These are phyloP conservation scores for Lomographa bimaculata DNA, from an alignment of 2,888 invertebrate genomes.

Conservation along the genomic window DNA sequence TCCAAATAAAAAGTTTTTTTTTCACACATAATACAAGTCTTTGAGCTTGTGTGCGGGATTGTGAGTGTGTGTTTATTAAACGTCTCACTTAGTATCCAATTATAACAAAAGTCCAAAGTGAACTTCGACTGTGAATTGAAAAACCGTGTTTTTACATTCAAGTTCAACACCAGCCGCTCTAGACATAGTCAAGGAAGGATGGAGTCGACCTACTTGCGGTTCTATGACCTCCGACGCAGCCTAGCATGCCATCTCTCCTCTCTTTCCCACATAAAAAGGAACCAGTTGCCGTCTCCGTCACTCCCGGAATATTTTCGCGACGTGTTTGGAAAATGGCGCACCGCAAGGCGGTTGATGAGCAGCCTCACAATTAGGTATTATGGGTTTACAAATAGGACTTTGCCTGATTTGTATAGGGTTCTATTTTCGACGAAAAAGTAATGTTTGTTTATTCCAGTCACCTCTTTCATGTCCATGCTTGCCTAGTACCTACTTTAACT, in stretches of 20 bases:
- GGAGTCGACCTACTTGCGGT: slow-evolving; percentile 81
- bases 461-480: no score
- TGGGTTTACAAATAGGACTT: slow-evolving; percentile 37
- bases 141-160: slow-evolving; percentile 79
- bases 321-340: slow-evolving; percentile 66
- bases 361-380: slow-evolving; percentile 61
- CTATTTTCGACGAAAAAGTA: background rate
- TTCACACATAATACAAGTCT: no score
- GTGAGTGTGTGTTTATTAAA: no score
- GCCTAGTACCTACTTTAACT: no score
- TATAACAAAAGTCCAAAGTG: slow-evolving; percentile 1
- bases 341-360: slow-evolving; percentile 52
- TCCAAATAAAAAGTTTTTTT: no score
- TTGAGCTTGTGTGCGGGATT: no score
- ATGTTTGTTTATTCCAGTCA: no score
- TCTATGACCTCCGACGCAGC: slow-evolving; percentile 79
- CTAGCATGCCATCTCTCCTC: slow-evolving; percentile 58
- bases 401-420: background rate
- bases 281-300: slow-evolving; percentile 51
- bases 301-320: slow-evolving; percentile 81
- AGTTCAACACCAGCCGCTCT: slow-evolving; percentile 67
- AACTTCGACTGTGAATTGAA: slow-evolving; percentile 35
- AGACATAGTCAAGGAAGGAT: slow-evolving; percentile 74
- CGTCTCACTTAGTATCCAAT: no score
- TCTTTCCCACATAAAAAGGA: slow-evolving; percentile 43